Base-by-base conservation (phyloP, 2,797 vertebrate species). In the Alexandromys oeconomus region DNA sequence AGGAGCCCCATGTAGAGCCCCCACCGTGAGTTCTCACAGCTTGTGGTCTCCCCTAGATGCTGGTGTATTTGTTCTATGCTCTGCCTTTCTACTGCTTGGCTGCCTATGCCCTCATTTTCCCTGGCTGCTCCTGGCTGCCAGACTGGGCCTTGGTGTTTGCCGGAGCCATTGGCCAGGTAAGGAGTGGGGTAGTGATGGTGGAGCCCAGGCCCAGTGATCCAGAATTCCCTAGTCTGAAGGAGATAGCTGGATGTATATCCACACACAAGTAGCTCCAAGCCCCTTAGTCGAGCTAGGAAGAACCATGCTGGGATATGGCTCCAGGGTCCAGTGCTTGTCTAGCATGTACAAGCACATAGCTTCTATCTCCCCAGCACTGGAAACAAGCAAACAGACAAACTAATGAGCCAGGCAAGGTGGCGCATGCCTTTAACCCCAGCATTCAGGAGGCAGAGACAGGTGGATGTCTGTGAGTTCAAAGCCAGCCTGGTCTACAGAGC, bases 51-150 rank as follows among this genome's bases (percentile, higher is more conserved):
- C 77, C 15, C 17, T 95, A 99, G 99, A 99, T 99, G 99, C 98
- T 99, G 98, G 97, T 99, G 86, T 97, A 98, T 80, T 96, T 99
- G 89, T 99, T 99, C 98, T 99, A 99, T 4, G 96, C 97, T 25
- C 98, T 99, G 21, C 99, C 99, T 2, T 98, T 99, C 97, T 95
- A 99, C 76, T 98, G 98, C 59, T 97, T 99, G 17, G 99, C 98
- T 89, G 78, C 98, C 91, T 99, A 99, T 0, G 99, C 98, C 7
- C 99, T 99, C 97, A 96, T 99, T 21, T 97, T 97, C 85, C 99
- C 99, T 0, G 99, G 99, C 6, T 99, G 99, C 97, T 98, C 98
- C 10, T 99, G 99, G 99, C 98, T 99, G 98, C 98, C 99, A 0
- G 99, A 99, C 97, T 99, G 99, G 99, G 99, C 99, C 14, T 40